These are phyloP conservation scores for Xenentodon cancila DNA, from an alignment of 2,797 vertebrate species.

Conservation along the genomic window DNA sequence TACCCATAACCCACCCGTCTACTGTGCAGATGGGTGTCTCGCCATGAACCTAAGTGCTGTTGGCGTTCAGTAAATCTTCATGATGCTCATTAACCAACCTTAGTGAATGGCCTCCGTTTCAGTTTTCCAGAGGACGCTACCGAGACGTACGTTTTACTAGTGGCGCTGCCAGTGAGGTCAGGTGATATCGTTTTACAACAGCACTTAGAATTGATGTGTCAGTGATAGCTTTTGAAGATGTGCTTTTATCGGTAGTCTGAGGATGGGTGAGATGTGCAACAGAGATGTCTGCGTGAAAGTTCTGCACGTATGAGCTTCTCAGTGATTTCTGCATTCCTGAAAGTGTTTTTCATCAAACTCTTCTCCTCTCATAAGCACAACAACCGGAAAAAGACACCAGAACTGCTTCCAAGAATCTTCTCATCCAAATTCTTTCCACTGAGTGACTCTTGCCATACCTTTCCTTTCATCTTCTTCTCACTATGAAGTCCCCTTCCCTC, in stretches of 20 bases:
- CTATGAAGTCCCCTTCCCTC: constrained; percentile 31
- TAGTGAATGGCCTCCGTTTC: constrained; percentile 55
- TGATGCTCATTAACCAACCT: constrained; percentile 65
- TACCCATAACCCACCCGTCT: constrained; percentile 36
- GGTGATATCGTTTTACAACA: constrained; percentile 59
- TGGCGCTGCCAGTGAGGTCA: constrained; percentile 44
- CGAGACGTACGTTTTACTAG: constrained; percentile 57
- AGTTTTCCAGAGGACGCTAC: constrained; percentile 52
- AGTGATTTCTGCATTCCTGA: not conserved
- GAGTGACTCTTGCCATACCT: constrained; percentile 30
- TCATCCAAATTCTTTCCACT: constrained; percentile 59
- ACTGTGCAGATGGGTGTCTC: constrained; percentile 48
- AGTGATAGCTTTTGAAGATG: constrained; percentile 61
- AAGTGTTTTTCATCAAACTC: constrained; percentile 16
- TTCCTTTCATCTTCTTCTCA: constrained; percentile 41
- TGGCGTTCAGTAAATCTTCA: constrained; percentile 55
- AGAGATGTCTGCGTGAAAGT: constrained; percentile 7
- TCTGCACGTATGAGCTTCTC: constrained; percentile 11
- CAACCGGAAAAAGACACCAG: constrained; percentile 46
- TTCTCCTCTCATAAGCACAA: constrained; percentile 18
- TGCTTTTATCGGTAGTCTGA: constrained; percentile 38
- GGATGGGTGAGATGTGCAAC: constrained; percentile 23
- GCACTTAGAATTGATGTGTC: constrained; percentile 58
- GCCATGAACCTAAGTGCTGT: constrained; percentile 50
- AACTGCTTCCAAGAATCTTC: constrained; percentile 26